Percentiles rank a stretch among this genome's conserved stretches.
Evolutionary conservation across 2,888 invertebrate species (phyloP).

Genomic region (Callimorpha dominula): DNA sequence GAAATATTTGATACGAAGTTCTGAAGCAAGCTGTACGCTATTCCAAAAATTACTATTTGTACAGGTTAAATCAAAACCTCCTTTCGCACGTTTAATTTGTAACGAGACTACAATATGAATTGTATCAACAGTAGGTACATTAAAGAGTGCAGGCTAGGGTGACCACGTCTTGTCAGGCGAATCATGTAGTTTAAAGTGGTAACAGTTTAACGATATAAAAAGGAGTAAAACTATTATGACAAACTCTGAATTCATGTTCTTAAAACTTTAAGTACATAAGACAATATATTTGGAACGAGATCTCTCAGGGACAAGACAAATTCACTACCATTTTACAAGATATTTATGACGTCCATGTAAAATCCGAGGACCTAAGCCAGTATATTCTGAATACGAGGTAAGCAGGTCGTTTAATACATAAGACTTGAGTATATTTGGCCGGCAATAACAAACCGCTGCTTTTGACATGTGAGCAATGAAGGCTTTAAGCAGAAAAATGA

Average conservation of each 20-base stretch:
- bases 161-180: too few species aligned
- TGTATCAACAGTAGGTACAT: too few species aligned
- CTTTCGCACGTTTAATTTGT: too few species aligned
- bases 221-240: too few species aligned
- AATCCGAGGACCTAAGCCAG: conserved; percentile 6
- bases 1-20: too few species aligned
- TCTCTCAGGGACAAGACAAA: neutral
- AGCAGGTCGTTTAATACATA: conserved; percentile 56
- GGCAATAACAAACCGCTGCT: conserved; percentile 62
- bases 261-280: neutral
- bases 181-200: too few species aligned
- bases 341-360: conserved; percentile 5
- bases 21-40: too few species aligned
- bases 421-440: conserved; percentile 63
- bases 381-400: conserved; percentile 27
- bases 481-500: conserved; percentile 61
- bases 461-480: conserved; percentile 67
- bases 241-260: too few species aligned
- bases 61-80: too few species aligned
- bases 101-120: too few species aligned
- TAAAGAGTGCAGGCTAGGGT: too few species aligned
- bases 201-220: neutral
- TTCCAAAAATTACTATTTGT: too few species aligned
- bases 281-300: neutral
- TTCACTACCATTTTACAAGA: neutral